phyloP scores from a whole-genome alignment of 2,888 invertebrate species.

The Shargacucullia verbasci region DNA sequence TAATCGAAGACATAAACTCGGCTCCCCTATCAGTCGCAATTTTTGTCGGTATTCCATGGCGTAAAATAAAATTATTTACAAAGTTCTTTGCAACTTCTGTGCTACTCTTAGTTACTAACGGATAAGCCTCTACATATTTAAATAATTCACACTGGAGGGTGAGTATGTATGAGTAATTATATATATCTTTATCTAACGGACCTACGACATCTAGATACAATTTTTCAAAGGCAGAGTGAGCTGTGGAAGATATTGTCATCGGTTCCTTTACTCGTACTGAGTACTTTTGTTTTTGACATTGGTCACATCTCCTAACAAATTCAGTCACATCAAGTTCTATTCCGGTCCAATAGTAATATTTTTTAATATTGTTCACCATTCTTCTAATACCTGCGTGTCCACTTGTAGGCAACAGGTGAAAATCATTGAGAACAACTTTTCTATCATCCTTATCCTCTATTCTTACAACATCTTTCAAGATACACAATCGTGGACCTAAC shows the following conservation, averaged over 20 bases:
- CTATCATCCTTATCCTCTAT: constrained; percentile 6
- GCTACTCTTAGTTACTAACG: no score
- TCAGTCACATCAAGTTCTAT: not conserved
- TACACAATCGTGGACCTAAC: constrained; percentile 2
- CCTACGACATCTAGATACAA: not conserved
- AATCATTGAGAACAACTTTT: constrained; percentile 5
- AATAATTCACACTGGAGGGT: not conserved
- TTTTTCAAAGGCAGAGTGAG: not conserved
- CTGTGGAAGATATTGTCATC: not conserved
- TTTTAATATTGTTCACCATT: constrained; percentile 7
- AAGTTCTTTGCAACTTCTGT: no score
- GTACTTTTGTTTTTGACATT: not conserved
- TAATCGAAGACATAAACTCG: no score
- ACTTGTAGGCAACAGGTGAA: constrained; percentile 5
- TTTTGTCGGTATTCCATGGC: no score
- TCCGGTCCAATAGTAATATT: not conserved
- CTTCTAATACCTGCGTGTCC: constrained; percentile 9
- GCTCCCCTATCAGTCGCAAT: no score
- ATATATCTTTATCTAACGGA: not conserved
- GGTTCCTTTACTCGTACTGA: not conserved
- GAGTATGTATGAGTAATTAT: not conserved
- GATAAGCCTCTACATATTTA: not conserved
- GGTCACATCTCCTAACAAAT: no score
- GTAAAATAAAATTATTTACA: no score
- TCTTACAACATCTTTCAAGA: constrained; percentile 3